These are phyloP conservation scores for Epinotia bilunana DNA, from an alignment of 2,888 invertebrate genomes.

Conservation along the genomic window DNA sequence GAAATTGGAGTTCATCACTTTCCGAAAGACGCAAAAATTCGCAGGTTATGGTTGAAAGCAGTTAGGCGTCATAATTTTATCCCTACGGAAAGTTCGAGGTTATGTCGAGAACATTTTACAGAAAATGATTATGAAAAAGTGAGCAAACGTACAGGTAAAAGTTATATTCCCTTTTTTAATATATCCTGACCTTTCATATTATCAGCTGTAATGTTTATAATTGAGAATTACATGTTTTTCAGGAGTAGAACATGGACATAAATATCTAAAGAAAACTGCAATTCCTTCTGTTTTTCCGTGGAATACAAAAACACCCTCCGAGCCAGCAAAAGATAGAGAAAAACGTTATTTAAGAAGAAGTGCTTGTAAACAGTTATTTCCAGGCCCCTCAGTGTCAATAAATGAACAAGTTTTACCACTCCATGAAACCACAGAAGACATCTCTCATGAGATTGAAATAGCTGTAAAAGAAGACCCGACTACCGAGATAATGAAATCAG, in stretches of 20 bases:
- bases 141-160: constrained; percentile 1
- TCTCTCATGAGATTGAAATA: background rate
- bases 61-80: constrained; percentile 17
- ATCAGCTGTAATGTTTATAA: constrained; percentile 12
- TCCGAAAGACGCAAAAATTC: constrained; percentile 66
- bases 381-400: background rate
- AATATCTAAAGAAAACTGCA: background rate
- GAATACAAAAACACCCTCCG: background rate
- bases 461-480: background rate
- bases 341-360: background rate
- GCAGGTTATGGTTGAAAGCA: constrained; percentile 44
- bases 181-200: constrained; percentile 6
- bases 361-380: background rate
- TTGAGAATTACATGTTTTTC: background rate
- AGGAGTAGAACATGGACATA: background rate
- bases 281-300: background rate
- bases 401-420: background rate
- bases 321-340: background rate
- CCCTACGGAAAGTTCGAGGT: constrained; percentile 30
- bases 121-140: constrained; percentile 26
- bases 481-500: background rate
- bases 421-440: background rate
- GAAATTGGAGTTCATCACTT: constrained; percentile 87
- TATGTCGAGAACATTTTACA: constrained; percentile 36
- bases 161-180: background rate